Percentiles rank a stretch among this genome's conserved stretches.
These are phyloP conservation scores for Melanostoma scalare DNA, from an alignment of 2,888 invertebrate genomes.

Conservation along the genomic window DNA sequence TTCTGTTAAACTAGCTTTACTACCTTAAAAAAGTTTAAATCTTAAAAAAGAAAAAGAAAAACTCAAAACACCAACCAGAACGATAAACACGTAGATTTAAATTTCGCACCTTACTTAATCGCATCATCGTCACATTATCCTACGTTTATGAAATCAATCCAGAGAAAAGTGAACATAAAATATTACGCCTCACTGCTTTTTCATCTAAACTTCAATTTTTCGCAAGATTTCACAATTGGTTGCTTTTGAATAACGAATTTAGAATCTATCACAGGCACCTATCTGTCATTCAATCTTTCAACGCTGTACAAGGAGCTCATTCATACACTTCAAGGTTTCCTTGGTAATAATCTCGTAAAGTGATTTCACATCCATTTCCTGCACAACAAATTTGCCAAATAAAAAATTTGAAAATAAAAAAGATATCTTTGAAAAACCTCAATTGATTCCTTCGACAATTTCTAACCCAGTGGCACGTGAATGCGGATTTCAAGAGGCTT, in stretches of 20 bases:
- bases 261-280: neutral
- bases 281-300: conserved; percentile 19
- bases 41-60: no score
- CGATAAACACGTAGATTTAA: no score
- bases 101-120: no score
- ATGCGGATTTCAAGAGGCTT: conserved; percentile 18
- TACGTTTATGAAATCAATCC: neutral
- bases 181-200: conserved; percentile 26
- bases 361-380: conserved; percentile 64
- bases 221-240: conserved; percentile 34
- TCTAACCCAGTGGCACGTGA: conserved; percentile 31
- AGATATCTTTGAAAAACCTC: conserved; percentile 14
- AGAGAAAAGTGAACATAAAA: neutral
- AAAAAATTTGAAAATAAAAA: conserved; percentile 8
- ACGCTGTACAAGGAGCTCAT: neutral
- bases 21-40: no score
- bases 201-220: conserved; percentile 24
- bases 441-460: conserved; percentile 48
- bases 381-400: conserved; percentile 29
- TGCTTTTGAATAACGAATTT: conserved; percentile 4
- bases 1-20: no score
- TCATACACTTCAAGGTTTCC: conserved; percentile 16
- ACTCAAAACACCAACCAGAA: no score
- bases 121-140: neutral
- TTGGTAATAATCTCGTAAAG: conserved; percentile 47